Evolutionary conservation across 2,113 vertebrate genomes (phyloP).

Genomic region (Leptobrachium leishanense): DNA sequence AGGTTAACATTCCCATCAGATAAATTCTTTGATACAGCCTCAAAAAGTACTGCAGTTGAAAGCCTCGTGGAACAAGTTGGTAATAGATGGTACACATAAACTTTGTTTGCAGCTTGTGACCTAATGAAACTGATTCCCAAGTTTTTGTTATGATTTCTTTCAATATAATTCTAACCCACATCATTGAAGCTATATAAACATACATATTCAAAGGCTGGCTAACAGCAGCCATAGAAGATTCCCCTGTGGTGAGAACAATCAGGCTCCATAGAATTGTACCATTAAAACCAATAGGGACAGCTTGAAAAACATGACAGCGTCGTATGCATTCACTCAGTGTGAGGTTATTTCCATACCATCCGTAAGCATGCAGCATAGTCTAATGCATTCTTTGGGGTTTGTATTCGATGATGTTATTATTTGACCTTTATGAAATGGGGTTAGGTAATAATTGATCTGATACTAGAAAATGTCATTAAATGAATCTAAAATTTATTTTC

Average conservation of each 20-base stretch:
- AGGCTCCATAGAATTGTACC: slow-evolving; percentile 25
- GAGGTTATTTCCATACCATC: slow-evolving; percentile 20
- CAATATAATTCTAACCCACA: slow-evolving; percentile 2
- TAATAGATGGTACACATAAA: no score
- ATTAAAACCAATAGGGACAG: slow-evolving; percentile 29
- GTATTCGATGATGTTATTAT: slow-evolving; percentile 15
- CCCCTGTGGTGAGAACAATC: slow-evolving; percentile 32
- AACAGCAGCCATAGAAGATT: slow-evolving; percentile 19
- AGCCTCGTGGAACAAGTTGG: no score
- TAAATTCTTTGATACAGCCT: no score
- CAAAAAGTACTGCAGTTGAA: no score
- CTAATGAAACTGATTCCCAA: slow-evolving; percentile 3
- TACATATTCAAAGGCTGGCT: slow-evolving; percentile 33
- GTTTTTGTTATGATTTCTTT: not conserved
- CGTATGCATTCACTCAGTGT: slow-evolving; percentile 34
- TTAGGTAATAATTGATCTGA: slow-evolving; percentile 33
- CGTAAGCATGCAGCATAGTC: slow-evolving; percentile 24
- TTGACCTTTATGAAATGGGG: slow-evolving; percentile 12
- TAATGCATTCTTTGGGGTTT: slow-evolving; percentile 30
- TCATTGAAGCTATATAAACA: slow-evolving; percentile 25
- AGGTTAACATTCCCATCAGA: no score
- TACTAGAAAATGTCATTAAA: slow-evolving; percentile 21
- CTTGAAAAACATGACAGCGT: slow-evolving; percentile 18
- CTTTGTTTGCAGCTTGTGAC: no score
- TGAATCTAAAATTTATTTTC: slow-evolving; percentile 22